Evolutionary conservation across 2,888 invertebrate species (phyloP), one percentile per base, ranked within the genome.

Genomic region (Antheraea yamamai): DNA sequence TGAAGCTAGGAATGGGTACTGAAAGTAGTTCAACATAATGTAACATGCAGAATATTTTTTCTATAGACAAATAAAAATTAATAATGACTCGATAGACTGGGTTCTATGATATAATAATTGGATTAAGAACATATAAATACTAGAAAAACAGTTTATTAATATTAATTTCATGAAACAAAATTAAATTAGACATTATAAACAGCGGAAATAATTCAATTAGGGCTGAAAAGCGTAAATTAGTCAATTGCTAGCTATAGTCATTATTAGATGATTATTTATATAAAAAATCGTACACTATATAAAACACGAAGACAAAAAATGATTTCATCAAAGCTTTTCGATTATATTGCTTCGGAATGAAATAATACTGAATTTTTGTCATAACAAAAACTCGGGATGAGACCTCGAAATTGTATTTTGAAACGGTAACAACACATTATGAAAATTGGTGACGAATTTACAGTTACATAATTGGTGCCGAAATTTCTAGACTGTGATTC

Each of bases 401-500:
- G 39, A 39, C 70, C 39, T 12, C 35, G 68, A 61, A 61, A 61
- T 61, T 23, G 61, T 61, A 61, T 23, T 68, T 39, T 12, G 12
- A 70, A 70, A 70, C 20, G 70, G 70, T 70, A 87, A 86, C 82
- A 84, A 85, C 78, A 84, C 85, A 84, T 85, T 85, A 86, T 86
- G 85, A 85, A 85, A 84, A 86, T 83, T 85, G 90, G 91, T 89
- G 93, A 93, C 93, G 93, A 94, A 94, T 93, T 94, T 93, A 93
- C 90, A 91, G 92, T 91, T 93, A 91, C 6, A 30, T 66, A 66
- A 93, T 93, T 92, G 94, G 94, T 94, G 94, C 94, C 93, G 94
- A 93, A 94, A 91, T 92, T 94, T 93, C 92, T 94, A 92, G 93
- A 94, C 95, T 94, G 95, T 95, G 94, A 95, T 95, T 91, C 91